Conservation (phyloP, 1,140 invertebrate genomes). For the Bombyx mandarina region DNA sequence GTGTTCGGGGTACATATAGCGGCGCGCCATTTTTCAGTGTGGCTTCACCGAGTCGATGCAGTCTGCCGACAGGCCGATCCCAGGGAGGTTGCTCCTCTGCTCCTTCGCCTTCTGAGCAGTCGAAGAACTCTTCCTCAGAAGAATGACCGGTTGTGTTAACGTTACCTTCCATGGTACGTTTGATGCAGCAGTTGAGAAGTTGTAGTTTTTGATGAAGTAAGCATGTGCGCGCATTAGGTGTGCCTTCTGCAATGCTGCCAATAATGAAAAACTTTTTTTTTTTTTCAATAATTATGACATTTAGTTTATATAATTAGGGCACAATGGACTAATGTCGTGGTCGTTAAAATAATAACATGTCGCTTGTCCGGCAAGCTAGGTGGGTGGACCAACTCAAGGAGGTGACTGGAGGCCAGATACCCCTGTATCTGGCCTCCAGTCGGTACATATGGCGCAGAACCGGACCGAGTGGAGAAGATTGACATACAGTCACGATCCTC, state of each 20-base stretch:
- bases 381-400: too few species aligned
- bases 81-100: conserved; percentile 73
- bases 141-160: conserved; percentile 61
- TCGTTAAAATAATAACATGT: too few species aligned
- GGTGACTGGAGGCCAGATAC: too few species aligned
- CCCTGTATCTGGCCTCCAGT: too few species aligned
- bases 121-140: conserved; percentile 88
- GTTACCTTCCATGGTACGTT: conserved; percentile 63
- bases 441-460: too few species aligned
- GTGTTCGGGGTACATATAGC: conserved; percentile 55
- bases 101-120: conserved; percentile 78
- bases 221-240: conserved; percentile 89
- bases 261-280: too few species aligned
- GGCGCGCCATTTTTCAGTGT: conserved; percentile 50
- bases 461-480: too few species aligned
- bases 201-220: conserved; percentile 96
- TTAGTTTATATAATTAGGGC: too few species aligned
- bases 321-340: too few species aligned
- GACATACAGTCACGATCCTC: too few species aligned
- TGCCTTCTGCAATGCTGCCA: conserved; percentile 79
- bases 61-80: conserved; percentile 67
- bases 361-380: too few species aligned
- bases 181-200: conserved; percentile 97
- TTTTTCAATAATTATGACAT: too few species aligned
- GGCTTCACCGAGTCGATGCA: conserved; percentile 41